Evolutionary conservation across 1,140 invertebrate genomes (phyloP), one percentile per base, ranked within the genome.

Genomic region (Reticulitermes speratus): DNA sequence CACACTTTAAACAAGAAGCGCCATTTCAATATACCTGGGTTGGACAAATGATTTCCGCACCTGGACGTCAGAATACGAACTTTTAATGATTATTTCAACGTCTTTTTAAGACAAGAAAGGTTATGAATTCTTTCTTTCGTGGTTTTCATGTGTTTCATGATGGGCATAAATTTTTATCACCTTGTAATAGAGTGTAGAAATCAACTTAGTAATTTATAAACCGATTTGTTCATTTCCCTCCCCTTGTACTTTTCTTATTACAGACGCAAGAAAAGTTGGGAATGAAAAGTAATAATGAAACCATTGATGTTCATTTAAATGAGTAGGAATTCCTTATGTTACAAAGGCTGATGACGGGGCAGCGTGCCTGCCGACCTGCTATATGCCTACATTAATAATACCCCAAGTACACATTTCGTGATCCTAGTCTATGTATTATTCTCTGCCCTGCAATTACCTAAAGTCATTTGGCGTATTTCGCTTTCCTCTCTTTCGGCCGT

Each of bases 141-240:
- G 9, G 5, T 75, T 30, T 75, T 30, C 65, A 25, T 75, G 65
- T 30, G 25, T 75, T 75, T 75, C 7, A 30, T 30, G 65, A 30
- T 30, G 65, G 65, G 7, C 65, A 75, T 75, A 75, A 75, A 75
- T 75, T 75, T 11, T 75, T 75, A 75, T 75, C 65, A 30, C 65
- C 65, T 75, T 75, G n/a, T 30, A 75, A 75, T 25, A 75, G 65
- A 75, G 65, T 75, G 65, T 75, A 75, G 65, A 75, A 75, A 75
- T 75, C 65, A 75, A 2, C 30, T 75, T 75, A 75, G 25, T 75
- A n/a, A 75, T 75, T 75, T 55, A 55, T 75, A 75, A 75, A 14
- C 65, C 25, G 65, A 75, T 75, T 75, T 30, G 25, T 30, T 75
- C 65, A 75, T 75, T n/a, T 30, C n/a, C n/a, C 65, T 75, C 65